Percentiles rank a stretch among this genome's conserved stretches.
These are phyloP conservation scores for Propsilocerus akamusi DNA, from an alignment of 1,140 invertebrate genomes.

Conservation along the genomic window DNA sequence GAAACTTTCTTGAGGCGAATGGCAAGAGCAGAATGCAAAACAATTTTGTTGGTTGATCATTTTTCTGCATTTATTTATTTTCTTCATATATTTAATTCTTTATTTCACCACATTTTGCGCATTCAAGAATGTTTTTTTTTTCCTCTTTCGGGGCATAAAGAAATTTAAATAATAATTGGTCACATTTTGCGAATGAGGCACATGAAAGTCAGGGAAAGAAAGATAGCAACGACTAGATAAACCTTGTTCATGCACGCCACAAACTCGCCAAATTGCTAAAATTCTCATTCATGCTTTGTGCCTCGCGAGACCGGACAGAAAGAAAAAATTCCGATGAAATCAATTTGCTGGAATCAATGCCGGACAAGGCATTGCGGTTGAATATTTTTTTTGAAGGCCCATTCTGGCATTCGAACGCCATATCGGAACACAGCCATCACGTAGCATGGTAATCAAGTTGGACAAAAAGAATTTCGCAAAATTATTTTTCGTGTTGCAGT, in stretches of 20 bases:
- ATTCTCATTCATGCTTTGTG: background rate
- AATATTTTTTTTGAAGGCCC: no score
- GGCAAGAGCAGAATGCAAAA: background rate
- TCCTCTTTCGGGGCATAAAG: background rate
- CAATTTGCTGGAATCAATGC: constrained; percentile 1
- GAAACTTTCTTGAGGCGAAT: background rate
- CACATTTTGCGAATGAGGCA: no score
- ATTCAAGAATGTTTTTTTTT: background rate
- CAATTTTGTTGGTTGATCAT: background rate
- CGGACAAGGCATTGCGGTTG: no score
- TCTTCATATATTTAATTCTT: constrained; percentile 1
- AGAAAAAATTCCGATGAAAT: constrained; percentile 2
- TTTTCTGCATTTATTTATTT: no score
- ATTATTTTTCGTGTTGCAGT: no score
- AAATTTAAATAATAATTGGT: background rate
- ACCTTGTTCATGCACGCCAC: background rate
- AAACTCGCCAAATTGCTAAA: background rate
- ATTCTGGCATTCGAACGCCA: no score
- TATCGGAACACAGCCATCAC: no score
- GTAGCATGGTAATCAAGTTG: no score
- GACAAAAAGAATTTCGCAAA: no score
- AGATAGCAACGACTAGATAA: constrained; percentile 2
- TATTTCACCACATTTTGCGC: background rate
- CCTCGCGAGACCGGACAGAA: background rate
- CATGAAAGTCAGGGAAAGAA: no score